These are phyloP conservation scores for Erythrolamprus reginae DNA, from an alignment of 2,113 vertebrate genomes.

Conservation along the genomic window DNA sequence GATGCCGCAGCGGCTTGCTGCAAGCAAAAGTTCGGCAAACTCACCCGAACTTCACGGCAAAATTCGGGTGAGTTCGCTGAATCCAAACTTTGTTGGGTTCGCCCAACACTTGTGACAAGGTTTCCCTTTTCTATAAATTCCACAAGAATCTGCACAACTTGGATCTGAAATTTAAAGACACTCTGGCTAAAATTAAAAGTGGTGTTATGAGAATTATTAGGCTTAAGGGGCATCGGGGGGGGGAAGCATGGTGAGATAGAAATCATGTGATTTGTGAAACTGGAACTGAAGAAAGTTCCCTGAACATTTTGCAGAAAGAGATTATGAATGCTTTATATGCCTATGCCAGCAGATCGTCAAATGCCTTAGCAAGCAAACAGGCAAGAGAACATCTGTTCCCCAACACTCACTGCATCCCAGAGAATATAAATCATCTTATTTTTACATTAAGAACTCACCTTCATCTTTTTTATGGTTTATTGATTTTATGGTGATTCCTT, in stretches of 20 bases:
- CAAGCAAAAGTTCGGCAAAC: too few species aligned
- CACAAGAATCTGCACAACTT: neutral
- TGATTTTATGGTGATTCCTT: neutral
- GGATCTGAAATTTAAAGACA: neutral
- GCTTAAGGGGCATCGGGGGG: neutral
- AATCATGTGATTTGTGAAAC: constrained; percentile 10
- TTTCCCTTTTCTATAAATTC: neutral
- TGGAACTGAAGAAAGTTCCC: neutral
- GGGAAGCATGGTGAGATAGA: neutral
- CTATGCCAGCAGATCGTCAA: neutral
- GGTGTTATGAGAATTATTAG: neutral
- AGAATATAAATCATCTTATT: neutral
- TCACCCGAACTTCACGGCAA: too few species aligned
- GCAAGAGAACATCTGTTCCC: neutral
- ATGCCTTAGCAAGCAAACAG: neutral
- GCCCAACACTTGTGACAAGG: neutral
- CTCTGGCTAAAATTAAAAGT: constrained; percentile 7
- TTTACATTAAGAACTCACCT: neutral
- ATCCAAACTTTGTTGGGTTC: too few species aligned
- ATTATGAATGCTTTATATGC: neutral
- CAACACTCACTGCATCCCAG: neutral
- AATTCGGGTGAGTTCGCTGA: too few species aligned
- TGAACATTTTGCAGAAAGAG: neutral
- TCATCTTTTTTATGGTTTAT: neutral
- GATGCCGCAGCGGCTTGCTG: too few species aligned